These are phyloP conservation scores for Chaetophractus vellerosus DNA, from an alignment of 2,797 vertebrate species.

Conservation along the genomic window DNA sequence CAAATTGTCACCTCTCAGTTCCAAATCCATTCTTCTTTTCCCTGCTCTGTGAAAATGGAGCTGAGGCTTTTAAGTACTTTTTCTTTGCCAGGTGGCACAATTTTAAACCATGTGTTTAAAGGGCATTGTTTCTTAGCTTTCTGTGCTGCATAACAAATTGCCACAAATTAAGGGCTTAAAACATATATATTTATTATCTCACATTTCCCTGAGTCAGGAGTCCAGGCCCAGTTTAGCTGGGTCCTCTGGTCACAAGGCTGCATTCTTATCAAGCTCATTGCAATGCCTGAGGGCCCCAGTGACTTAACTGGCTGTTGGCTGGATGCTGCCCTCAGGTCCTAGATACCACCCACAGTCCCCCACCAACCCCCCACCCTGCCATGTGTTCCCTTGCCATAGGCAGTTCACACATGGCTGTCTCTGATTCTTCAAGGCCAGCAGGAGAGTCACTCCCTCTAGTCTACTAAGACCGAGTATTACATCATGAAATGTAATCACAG, in stretches of 20 bases:
- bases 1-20: neutral
- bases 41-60: slow-evolving; percentile 30
- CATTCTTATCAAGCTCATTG: neutral
- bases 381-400: neutral
- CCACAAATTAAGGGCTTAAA: neutral
- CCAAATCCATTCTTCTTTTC: neutral
- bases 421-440: neutral
- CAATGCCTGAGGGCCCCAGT: neutral
- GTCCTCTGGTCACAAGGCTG: neutral
- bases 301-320: neutral
- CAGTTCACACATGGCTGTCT: neutral
- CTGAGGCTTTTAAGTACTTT: neutral
- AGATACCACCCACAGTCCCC: neutral
- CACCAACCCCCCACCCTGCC: neutral
- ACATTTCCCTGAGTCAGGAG: neutral
- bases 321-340: neutral
- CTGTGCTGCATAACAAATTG: neutral
- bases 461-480: neutral
- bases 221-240: neutral
- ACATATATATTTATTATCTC: neutral
- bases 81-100: neutral
- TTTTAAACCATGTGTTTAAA: slow-evolving; percentile 6
- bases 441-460: neutral
- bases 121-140: neutral
- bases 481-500: neutral